Conservation (phyloP, 2,797 vertebrate species). For the Eulemur albifrons region DNA sequence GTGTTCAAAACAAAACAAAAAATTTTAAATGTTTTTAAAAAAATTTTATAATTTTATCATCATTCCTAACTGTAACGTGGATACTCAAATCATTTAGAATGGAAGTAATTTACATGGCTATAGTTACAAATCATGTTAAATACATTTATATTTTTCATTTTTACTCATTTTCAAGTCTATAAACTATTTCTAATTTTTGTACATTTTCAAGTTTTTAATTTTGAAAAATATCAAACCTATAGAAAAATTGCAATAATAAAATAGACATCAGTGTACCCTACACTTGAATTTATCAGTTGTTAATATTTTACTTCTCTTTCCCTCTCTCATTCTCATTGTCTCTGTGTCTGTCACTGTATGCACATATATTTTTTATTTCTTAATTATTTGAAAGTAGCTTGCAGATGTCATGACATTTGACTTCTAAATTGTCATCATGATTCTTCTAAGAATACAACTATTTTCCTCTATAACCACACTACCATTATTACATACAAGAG, state of each 20-base stretch:
- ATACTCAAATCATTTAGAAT: not conserved
- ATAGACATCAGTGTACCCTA: not conserved
- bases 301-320: not conserved
- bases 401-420: not conserved
- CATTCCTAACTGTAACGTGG: not conserved
- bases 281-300: not conserved
- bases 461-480: not conserved
- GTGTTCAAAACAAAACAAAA: not conserved
- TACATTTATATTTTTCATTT: not conserved
- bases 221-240: not conserved
- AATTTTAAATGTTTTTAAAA: not conserved
- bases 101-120: not conserved
- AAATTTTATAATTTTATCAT: not conserved
- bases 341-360: not conserved
- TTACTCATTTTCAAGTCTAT: not conserved
- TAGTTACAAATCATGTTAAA: not conserved
- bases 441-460: not conserved
- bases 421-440: not conserved
- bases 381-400: not conserved
- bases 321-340: not conserved
- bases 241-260: not conserved
- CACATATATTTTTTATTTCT: not conserved
- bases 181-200: constrained; percentile 5
- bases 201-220: not conserved
- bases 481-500: not conserved